Percentiles rank a stretch among this genome's conserved stretches.
Evolutionary conservation across 1,140 invertebrate species (phyloP).

Genomic region (Frieseomelitta varia): DNA sequence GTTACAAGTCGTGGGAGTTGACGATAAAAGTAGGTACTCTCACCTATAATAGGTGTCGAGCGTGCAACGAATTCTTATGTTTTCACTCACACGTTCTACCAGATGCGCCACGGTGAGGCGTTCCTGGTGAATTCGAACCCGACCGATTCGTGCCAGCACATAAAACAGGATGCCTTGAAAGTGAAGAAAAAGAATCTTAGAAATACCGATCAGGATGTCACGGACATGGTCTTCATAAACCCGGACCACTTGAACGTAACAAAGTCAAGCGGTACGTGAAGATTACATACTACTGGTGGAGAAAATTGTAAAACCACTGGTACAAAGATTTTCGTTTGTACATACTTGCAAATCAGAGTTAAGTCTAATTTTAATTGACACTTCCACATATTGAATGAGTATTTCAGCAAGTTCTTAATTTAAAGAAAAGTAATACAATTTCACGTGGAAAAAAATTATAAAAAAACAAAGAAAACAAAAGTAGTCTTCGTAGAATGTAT

Average conservation of each 20-base stretch:
- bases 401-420: too few relatives aligned
- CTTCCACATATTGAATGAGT: too few relatives aligned
- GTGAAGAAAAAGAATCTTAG: conserved; percentile 64
- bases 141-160: conserved; percentile 64
- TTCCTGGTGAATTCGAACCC: conserved; percentile 84
- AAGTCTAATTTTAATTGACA: too few relatives aligned
- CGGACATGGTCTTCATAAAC: conserved; percentile 79
- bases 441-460: too few relatives aligned
- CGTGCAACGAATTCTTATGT: neutral
- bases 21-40: conserved; percentile 84
- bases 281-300: too few relatives aligned
- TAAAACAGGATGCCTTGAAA: conserved; percentile 61
- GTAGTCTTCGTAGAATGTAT: too few relatives aligned
- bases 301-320: too few relatives aligned
- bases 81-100: neutral
- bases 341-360: too few relatives aligned
- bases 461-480: too few relatives aligned
- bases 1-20: conserved; percentile 89
- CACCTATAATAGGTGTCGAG: neutral
- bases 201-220: conserved; percentile 73
- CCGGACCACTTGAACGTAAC: conserved; percentile 67
- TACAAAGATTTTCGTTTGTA: neutral
- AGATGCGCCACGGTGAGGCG: conserved; percentile 84
- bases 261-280: conserved; percentile 69
- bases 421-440: too few relatives aligned